Evolutionary conservation across 2,888 invertebrate species (phyloP).

Genomic region (Sepioteuthis lessoniana): DNA sequence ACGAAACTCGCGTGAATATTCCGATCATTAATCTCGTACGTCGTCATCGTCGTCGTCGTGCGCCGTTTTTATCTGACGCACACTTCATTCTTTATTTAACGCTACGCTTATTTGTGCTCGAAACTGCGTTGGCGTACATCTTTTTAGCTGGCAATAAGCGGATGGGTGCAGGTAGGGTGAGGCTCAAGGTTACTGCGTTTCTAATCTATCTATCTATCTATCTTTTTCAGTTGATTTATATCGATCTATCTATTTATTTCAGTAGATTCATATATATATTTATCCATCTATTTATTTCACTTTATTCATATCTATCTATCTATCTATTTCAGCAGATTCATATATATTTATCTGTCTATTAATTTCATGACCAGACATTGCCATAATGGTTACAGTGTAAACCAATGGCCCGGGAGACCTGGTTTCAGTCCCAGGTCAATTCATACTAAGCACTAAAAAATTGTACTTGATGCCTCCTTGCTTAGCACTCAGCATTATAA

Average conservation of each 20-base stretch:
- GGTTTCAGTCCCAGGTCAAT: too few relatives aligned
- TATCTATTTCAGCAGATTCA: too few relatives aligned
- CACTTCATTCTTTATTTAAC: neutral
- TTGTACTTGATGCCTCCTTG: too few relatives aligned
- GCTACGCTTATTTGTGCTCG: neutral
- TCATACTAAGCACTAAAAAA: too few relatives aligned
- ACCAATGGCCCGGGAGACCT: too few relatives aligned
- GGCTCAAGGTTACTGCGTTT: neutral
- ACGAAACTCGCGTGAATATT: neutral
- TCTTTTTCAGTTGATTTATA: neutral
- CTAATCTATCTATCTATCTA: neutral
- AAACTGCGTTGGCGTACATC: neutral
- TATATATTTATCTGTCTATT: too few relatives aligned
- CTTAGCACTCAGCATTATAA: too few relatives aligned
- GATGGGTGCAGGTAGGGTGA: neutral
- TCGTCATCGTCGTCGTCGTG: neutral
- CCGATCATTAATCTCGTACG: conserved; percentile 10
- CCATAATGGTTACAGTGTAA: too few relatives aligned
- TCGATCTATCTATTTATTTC: neutral
- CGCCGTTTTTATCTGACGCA: neutral
- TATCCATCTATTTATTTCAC: too few relatives aligned
- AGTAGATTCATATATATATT: too few relatives aligned
- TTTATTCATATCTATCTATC: too few relatives aligned
- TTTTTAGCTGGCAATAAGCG: neutral
- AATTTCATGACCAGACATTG: too few relatives aligned